Percentiles rank a stretch among this genome's conserved stretches.
phyloP scores from a whole-genome alignment of 2,888 invertebrate species.

The Coelopa pilipes region DNA sequence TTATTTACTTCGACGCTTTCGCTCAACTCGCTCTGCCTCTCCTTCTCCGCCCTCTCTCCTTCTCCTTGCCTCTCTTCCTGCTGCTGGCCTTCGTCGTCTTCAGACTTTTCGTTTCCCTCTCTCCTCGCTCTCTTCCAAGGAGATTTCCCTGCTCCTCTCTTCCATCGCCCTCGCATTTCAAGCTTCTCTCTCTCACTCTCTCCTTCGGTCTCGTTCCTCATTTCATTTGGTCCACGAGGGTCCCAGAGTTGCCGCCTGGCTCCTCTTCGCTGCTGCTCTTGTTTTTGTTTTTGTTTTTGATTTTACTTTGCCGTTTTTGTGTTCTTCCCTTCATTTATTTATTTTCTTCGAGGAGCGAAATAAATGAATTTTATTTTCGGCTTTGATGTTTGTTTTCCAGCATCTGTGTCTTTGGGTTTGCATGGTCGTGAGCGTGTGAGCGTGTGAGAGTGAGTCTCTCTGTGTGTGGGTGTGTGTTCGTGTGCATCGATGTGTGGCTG shows the following conservation, averaged over 20 bases:
- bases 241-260: no score
- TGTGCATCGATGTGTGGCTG: no score
- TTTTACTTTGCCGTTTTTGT: no score
- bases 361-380: slow-evolving; percentile 14
- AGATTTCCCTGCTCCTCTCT: neutral
- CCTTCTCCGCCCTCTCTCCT: no score
- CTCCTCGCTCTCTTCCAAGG: neutral
- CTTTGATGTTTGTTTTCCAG: slow-evolving; percentile 14
- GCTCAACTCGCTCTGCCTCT: neutral
- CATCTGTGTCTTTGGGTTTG: neutral
- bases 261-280: no score
- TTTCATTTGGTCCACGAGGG: neutral
- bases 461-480: no score
- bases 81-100: no score
- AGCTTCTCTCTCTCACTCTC: neutral
- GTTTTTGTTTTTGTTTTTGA: no score
- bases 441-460: no score
- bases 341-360: neutral
- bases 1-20: slow-evolving; percentile 28
- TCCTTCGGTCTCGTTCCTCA: neutral
- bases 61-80: no score
- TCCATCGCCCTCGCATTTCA: neutral
- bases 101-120: no score
- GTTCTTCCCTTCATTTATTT: neutral
- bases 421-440: neutral